phyloP scores from a whole-genome alignment of 2,113 vertebrate species.

The Sporophila hypoxantha region DNA sequence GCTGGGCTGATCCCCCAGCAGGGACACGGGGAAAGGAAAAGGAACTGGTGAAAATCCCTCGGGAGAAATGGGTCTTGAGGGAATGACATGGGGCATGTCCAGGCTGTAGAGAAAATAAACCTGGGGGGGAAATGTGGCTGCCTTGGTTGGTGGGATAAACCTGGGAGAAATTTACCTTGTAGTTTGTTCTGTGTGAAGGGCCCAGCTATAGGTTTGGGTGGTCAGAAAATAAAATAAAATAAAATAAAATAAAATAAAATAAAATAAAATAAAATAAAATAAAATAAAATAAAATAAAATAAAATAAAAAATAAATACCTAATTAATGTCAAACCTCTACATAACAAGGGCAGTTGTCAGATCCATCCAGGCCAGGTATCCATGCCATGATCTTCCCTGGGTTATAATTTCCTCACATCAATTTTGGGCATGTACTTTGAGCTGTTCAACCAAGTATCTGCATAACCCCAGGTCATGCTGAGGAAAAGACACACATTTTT shows the following conservation, averaged over 20 bases:
- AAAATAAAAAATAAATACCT: too few species aligned
- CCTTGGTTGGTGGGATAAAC: not conserved
- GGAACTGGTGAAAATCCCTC: not conserved
- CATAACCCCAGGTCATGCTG: not conserved
- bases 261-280: too few species aligned
- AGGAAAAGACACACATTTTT: not conserved
- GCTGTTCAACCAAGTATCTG: not conserved
- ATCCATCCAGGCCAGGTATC: not conserved
- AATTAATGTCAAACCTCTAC: not conserved
- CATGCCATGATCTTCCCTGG: not conserved
- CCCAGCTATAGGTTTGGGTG: not conserved
- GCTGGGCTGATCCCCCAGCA: not conserved
- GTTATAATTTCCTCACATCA: not conserved
- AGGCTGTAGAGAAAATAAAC: not conserved
- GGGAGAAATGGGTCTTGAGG: not conserved
- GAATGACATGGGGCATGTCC: rapidly evolving
- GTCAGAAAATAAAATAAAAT: not conserved
- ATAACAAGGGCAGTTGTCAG: not conserved
- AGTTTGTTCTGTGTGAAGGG: not conserved
- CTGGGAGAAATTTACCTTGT: not conserved
- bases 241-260: too few species aligned
- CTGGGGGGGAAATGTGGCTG: not conserved
- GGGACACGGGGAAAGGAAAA: not conserved
- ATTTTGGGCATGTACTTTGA: not conserved
- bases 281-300: too few species aligned